Percentiles rank a stretch among this genome's conserved stretches.
These are phyloP conservation scores for Mongoloraphidia duomilia DNA, from an alignment of 2,888 invertebrate genomes.

Conservation along the genomic window DNA sequence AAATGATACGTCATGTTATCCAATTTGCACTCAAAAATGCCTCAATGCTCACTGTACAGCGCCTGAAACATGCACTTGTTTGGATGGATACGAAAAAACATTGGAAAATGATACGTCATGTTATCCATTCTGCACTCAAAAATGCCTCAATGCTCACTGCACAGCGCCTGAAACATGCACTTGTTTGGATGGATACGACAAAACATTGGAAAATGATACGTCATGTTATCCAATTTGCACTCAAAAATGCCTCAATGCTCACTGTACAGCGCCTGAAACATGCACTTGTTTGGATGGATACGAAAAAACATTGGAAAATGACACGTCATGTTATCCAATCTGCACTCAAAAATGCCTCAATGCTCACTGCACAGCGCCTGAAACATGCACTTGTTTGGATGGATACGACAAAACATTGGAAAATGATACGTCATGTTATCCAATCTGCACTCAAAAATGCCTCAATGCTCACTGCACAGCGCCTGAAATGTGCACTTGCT, in stretches of 20 bases:
- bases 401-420: slow-evolving; percentile 13
- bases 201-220: background rate
- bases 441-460: slow-evolving; percentile 49
- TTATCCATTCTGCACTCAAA: background rate
- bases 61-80: slow-evolving; percentile 23
- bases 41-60: slow-evolving; percentile 21
- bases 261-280: slow-evolving; percentile 5
- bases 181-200: slow-evolving; percentile 20
- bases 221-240: slow-evolving; percentile 4
- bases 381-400: slow-evolving; percentile 20
- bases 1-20: background rate
- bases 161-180: slow-evolving; percentile 24
- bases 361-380: slow-evolving; percentile 22
- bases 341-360: slow-evolving; percentile 19
- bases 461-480: slow-evolving; percentile 52
- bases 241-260: slow-evolving; percentile 7
- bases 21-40: slow-evolving; percentile 5
- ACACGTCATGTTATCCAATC: slow-evolving; percentile 9
- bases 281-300: slow-evolving; percentile 8
- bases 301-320: slow-evolving; percentile 17
- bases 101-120: slow-evolving; percentile 5
- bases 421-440: slow-evolving; percentile 33
- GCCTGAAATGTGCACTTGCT: slow-evolving; percentile 49
- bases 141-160: slow-evolving; percentile 20
- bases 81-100: slow-evolving; percentile 14